These are phyloP conservation scores for Meriones unguiculatus DNA, from an alignment of 2,113 vertebrate species.

Conservation along the genomic window DNA sequence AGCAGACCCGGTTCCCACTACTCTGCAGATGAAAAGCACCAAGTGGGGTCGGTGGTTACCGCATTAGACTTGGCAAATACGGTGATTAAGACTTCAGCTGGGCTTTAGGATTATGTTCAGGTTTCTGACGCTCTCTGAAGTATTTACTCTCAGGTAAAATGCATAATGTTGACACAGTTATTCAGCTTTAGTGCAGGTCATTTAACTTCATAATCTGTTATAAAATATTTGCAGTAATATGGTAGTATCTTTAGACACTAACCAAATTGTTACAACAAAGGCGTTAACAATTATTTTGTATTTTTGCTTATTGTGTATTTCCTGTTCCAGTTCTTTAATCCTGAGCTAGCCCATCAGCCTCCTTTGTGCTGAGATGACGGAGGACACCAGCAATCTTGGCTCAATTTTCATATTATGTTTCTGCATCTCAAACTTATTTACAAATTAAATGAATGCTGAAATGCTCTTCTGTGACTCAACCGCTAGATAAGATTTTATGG, in stretches of 20 bases:
- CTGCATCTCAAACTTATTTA: background rate
- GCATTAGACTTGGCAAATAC: conserved; percentile 40
- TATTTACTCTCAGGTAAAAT: conserved; percentile 54
- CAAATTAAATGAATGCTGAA: conserved; percentile 45
- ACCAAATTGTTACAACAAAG: conserved; percentile 9
- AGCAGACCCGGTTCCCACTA: conserved; percentile 27
- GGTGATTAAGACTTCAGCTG: conserved; percentile 51
- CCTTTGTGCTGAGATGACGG: background rate
- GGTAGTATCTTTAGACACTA: background rate
- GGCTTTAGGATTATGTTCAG: conserved; percentile 28
- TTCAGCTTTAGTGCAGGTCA: conserved; percentile 12
- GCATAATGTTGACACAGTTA: background rate
- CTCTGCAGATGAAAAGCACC: conserved; percentile 47
- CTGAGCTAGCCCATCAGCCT: background rate
- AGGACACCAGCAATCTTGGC: background rate
- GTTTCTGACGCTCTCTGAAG: conserved; percentile 25
- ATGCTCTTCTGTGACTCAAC: background rate
- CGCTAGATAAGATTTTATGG: background rate
- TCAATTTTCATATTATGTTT: conserved; percentile 10
- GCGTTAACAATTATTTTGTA: background rate
- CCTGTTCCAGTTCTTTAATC: background rate
- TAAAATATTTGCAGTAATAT: background rate
- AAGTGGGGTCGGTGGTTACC: conserved; percentile 25
- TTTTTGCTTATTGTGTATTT: background rate
- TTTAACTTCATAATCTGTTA: background rate